phyloP scores from a whole-genome alignment of 2,797 vertebrate genomes.

The Antennarius maculatus region DNA sequence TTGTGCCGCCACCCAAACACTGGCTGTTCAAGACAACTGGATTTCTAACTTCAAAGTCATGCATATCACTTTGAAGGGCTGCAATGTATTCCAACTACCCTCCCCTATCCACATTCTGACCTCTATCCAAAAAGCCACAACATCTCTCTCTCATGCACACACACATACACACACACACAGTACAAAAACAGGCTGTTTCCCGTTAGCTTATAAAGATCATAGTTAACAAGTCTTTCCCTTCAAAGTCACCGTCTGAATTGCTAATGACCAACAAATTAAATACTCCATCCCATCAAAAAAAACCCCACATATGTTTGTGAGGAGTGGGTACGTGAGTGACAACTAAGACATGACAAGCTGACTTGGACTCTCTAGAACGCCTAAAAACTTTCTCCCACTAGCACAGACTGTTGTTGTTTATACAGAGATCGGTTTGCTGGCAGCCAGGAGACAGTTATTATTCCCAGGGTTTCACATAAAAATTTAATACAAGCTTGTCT shows the following conservation, averaged over 20 bases:
- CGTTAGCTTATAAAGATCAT: slow-evolving; percentile 68
- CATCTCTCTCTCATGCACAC: slow-evolving; percentile 23
- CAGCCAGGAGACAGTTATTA: slow-evolving; percentile 42
- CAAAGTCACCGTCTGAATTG: slow-evolving; percentile 68
- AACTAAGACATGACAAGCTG: slow-evolving; percentile 35
- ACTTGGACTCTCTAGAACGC: slow-evolving; percentile 25
- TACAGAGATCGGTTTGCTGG: slow-evolving; percentile 28
- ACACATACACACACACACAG: slow-evolving; percentile 20
- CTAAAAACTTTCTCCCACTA: slow-evolving; percentile 13
- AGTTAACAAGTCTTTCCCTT: slow-evolving; percentile 76
- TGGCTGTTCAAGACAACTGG: slow-evolving; percentile 75
- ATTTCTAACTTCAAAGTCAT: slow-evolving; percentile 84
- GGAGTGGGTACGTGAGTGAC: slow-evolving; percentile 44
- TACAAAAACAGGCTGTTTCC: slow-evolving; percentile 67
- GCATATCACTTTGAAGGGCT: slow-evolving; percentile 80
- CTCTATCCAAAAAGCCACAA: slow-evolving; percentile 54
- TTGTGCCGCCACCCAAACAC: slow-evolving; percentile 59
- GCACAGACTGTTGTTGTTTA: slow-evolving; percentile 30
- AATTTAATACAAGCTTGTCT: slow-evolving; percentile 14
- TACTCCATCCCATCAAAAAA: slow-evolving; percentile 21
- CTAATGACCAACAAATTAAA: slow-evolving; percentile 66
- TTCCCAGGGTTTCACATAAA: slow-evolving; percentile 11
- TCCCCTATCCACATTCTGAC: slow-evolving; percentile 53
- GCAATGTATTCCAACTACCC: slow-evolving; percentile 65
- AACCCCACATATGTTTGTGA: slow-evolving; percentile 63